Base-by-base conservation (phyloP, 2,113 vertebrate genomes). In the Microcebus tavaratra region DNA sequence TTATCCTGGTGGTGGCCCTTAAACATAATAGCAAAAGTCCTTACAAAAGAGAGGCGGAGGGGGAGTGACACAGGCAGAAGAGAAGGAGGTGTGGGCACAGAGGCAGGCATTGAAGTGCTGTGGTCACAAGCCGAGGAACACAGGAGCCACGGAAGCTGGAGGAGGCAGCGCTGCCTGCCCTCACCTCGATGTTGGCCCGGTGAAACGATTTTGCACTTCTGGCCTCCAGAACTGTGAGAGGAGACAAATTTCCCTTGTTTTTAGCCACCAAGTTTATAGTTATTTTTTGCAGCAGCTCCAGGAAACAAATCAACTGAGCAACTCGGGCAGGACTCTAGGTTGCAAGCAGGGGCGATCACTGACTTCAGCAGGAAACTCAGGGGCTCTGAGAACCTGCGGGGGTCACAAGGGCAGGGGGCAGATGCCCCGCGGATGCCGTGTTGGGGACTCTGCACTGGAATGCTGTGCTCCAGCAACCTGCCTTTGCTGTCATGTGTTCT, bases 351-450 rank as follows among this genome's bases (percentile, higher is more conserved):
- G 57, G 2, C 27, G 18, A 36, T 15, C 34, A 6, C 42, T 50
- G 3, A 11, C 12, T 45, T 21, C 13, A 2, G 23, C 0, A 31
- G 23, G 94, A 75, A 13, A 0, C 57, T 63, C n/a, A 0, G 1
- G 25, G 61, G 29, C 17, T 0, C 42, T 1, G 13, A 12, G 39
- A 53, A 23, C 2, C 11, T 0, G 29, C 6, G 2, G 3, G 1
- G 31, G 7, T 6, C 29, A 29, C 6, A 13, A 70, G 23, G 48
- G 9, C 67, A 18, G 3, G 48, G 8, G 39, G 11, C n/a, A 59
- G 23, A 67, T 20, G 15, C 7, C 20, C 25, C 29, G 13, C 0
- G 0, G 45, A n/a, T 2, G 27, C 2, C 1, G 11, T 0, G 2
- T 1, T 0, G 9, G 27, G 72, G 13, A 11, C 27, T 8, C 39